phyloP scores from a whole-genome alignment of 2,113 vertebrate genomes.

The Psettodes erumei region DNA sequence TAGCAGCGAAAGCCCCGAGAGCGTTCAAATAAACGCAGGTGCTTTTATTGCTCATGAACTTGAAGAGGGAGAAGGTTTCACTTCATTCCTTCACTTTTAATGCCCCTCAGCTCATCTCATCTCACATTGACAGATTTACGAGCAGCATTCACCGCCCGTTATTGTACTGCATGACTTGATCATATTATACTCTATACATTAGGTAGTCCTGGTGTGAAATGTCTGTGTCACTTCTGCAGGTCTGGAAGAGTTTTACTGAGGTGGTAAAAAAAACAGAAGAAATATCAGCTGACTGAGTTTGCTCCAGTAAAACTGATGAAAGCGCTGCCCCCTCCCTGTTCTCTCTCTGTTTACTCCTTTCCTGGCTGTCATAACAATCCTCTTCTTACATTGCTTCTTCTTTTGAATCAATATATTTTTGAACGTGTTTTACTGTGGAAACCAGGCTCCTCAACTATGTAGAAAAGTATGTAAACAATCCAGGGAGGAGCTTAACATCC shows the following conservation, averaged over 20 bases:
- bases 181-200: not conserved
- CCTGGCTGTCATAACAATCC: too few relatives aligned
- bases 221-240: not conserved
- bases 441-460: not conserved
- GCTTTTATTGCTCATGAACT: too few relatives aligned
- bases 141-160: too few relatives aligned
- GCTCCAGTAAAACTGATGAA: constrained; percentile 23
- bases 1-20: too few relatives aligned
- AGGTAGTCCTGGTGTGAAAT: not conserved
- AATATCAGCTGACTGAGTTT: not conserved
- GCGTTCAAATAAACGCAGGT: too few relatives aligned
- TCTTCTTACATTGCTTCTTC: not conserved
- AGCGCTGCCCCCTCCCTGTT: constrained; percentile 31
- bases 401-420: not conserved
- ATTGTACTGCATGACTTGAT: too few relatives aligned
- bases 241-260: not conserved
- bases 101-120: too few relatives aligned
- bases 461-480: not conserved
- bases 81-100: too few relatives aligned
- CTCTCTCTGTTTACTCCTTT: not conserved
- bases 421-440: not conserved
- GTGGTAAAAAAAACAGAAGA: not conserved
- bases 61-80: too few relatives aligned
- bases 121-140: too few relatives aligned
- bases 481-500: not conserved